phyloP scores from a whole-genome alignment of 2,113 vertebrate species.

The Oceanodroma tethys region DNA sequence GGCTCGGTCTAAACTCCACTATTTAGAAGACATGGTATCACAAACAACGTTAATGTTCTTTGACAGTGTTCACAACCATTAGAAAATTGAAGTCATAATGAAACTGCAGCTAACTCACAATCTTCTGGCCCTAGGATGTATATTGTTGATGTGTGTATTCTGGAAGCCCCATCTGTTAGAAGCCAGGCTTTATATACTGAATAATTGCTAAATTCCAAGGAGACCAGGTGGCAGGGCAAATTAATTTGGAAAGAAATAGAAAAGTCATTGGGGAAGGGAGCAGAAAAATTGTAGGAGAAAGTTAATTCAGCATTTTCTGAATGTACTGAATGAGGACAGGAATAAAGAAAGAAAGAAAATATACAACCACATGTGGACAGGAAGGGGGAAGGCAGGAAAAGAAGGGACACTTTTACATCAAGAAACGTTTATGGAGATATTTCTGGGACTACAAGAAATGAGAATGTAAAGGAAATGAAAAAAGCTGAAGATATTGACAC shows the following conservation, averaged over 20 bases:
- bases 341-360: neutral
- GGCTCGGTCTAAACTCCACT: neutral
- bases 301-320: conserved; percentile 32
- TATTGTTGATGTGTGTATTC: conserved; percentile 37
- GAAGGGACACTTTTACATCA: neutral
- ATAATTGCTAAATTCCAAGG: conserved; percentile 51
- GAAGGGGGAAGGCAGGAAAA: neutral
- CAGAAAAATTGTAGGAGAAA: neutral
- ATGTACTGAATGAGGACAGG: neutral
- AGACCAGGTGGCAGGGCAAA: conserved; percentile 61
- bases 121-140: conserved; percentile 45
- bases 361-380: neutral
- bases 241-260: conserved; percentile 57
- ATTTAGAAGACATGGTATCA: conserved; percentile 26
- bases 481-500: neutral
- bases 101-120: conserved; percentile 35
- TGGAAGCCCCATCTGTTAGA: conserved; percentile 51
- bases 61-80: conserved; percentile 42
- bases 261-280: neutral
- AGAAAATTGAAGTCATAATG: conserved; percentile 57
- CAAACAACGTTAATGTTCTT: conserved; percentile 16
- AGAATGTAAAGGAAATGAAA: neutral
- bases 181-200: conserved; percentile 45
- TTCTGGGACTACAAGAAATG: neutral
- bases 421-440: neutral